Conservation (phyloP, 2,888 invertebrate genomes). For the Neuroscelio doddi region DNA sequence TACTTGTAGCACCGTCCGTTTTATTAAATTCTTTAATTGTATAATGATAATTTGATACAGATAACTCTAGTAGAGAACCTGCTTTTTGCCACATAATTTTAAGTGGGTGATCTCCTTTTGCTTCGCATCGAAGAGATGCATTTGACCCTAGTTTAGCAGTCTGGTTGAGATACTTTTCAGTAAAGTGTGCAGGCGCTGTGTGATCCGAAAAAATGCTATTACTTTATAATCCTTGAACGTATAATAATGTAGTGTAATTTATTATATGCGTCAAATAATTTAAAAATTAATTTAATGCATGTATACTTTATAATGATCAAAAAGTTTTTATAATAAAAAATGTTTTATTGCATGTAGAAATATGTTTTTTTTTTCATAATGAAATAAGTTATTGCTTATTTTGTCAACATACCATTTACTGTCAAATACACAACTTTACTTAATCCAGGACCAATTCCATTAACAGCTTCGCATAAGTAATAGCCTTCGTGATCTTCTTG, state of each 20-base stretch:
- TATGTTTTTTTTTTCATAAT: too few species aligned
- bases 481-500: constrained; percentile 92
- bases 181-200: constrained; percentile 87
- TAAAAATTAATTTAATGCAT: too few species aligned
- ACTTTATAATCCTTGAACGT: constrained; percentile 2
- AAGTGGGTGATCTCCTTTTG: constrained; percentile 89
- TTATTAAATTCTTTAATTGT: constrained; percentile 66
- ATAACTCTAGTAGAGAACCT: constrained; percentile 72
- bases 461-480: constrained; percentile 94
- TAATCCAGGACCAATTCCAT: constrained; percentile 91
- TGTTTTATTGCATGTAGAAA: too few species aligned
- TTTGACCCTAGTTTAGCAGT: constrained; percentile 68
- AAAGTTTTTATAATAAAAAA: too few species aligned
- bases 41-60: constrained; percentile 68
- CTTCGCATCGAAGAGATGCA: constrained; percentile 83
- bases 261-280: background rate
- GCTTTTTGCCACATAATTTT: constrained; percentile 89
- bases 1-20: constrained; percentile 84
- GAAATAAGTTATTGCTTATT: too few species aligned
- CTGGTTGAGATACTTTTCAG: constrained; percentile 77
- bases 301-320: too few species aligned
- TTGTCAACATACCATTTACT: constrained; percentile 81
- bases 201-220: constrained; percentile 23
- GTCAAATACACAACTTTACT: constrained; percentile 93
- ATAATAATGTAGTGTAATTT: background rate